Conservation (phyloP, 2,113 vertebrate species). For the Scomber colias region DNA sequence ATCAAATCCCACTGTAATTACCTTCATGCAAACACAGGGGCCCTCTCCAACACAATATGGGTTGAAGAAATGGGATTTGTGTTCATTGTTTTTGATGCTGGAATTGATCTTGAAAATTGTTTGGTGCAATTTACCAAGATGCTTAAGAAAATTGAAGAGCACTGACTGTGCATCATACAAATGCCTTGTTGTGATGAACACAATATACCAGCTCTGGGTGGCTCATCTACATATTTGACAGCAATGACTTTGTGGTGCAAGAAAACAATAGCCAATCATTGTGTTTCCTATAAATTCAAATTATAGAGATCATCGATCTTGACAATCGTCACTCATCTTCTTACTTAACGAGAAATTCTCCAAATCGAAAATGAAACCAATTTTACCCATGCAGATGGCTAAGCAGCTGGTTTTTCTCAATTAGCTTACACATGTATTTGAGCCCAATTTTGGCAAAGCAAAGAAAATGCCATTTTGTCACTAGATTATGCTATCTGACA, state of each 20-base stretch:
- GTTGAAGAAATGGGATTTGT: constrained; percentile 84
- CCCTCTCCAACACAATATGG: constrained; percentile 81
- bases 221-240: constrained; percentile 69
- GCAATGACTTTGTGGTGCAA: constrained; percentile 51
- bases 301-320: constrained; percentile 59
- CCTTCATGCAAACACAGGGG: constrained; percentile 85
- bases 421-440: constrained; percentile 76
- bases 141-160: constrained; percentile 75
- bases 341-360: constrained; percentile 55
- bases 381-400: constrained; percentile 67
- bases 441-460: constrained; percentile 66
- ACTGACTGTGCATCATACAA: constrained; percentile 68
- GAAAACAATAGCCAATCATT: constrained; percentile 47
- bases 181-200: constrained; percentile 59
- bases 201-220: constrained; percentile 48
- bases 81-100: constrained; percentile 79
- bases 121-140: constrained; percentile 81
- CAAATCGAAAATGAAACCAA: constrained; percentile 69
- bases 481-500: constrained; percentile 78
- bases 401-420: constrained; percentile 72
- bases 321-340: constrained; percentile 69
- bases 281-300: constrained; percentile 52
- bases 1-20: constrained; percentile 89
- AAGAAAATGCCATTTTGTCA: constrained; percentile 75
- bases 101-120: constrained; percentile 83